Percentiles rank a stretch among this genome's conserved stretches.
These are phyloP conservation scores for Pachyramphus minor DNA, from an alignment of 2,113 vertebrate species.

Conservation along the genomic window DNA sequence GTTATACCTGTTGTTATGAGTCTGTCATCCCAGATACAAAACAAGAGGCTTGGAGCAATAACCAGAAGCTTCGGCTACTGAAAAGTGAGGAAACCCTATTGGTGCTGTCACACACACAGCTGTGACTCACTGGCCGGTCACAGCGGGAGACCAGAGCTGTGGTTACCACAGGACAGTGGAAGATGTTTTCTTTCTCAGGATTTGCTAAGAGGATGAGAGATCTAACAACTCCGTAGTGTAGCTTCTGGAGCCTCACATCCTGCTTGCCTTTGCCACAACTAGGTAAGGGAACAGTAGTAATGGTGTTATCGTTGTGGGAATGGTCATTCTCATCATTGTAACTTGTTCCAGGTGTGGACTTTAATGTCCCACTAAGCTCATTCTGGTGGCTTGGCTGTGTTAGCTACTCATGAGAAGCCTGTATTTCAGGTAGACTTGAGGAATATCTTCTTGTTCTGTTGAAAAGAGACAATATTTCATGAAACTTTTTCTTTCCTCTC, in stretches of 20 bases:
- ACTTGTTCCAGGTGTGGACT: not conserved
- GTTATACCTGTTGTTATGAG: not conserved
- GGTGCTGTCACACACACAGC: not conserved
- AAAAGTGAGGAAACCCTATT: not conserved
- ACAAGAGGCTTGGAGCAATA: not conserved
- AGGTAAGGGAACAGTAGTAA: not conserved
- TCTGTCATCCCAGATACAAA: not conserved
- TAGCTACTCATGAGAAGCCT: not conserved
- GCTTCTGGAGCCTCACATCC: not conserved
- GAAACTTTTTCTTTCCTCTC: not conserved
- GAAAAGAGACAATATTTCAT: not conserved
- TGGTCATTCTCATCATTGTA: not conserved
- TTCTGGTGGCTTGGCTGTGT: not conserved
- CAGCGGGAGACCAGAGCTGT: not conserved
- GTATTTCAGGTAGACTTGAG: not conserved
- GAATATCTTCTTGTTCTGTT: not conserved
- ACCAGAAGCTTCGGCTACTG: not conserved
- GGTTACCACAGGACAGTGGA: not conserved
- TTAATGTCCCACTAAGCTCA: not conserved
- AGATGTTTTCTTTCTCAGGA: not conserved
- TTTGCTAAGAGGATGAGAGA: not conserved
- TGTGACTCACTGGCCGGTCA: not conserved
- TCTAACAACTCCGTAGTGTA: fast-evolving
- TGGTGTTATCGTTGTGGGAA: not conserved
- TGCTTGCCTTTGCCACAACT: not conserved